phyloP scores from a whole-genome alignment of 2,113 vertebrate species.

The Rhinogobius similis region DNA sequence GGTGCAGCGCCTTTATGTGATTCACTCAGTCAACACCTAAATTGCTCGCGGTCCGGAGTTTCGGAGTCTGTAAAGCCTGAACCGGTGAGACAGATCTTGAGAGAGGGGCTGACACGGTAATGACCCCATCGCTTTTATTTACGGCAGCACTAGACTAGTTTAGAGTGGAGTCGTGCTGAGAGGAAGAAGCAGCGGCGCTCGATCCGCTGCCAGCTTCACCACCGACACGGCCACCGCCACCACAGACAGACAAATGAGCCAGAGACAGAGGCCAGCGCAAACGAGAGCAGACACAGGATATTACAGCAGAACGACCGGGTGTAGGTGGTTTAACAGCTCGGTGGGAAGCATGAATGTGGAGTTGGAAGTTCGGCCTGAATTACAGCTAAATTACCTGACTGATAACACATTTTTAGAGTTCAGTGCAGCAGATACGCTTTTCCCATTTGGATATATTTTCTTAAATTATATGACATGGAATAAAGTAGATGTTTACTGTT shows the following conservation, averaged over 20 bases:
- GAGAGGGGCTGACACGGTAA: neutral
- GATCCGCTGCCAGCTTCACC: neutral
- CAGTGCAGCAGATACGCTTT: neutral
- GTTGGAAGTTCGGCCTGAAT: neutral
- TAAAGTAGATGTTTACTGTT: neutral
- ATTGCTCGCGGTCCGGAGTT: too few species aligned
- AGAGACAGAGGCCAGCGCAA: neutral
- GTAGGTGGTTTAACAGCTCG: neutral
- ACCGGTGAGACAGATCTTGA: neutral
- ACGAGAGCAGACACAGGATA: neutral
- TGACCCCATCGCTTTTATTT: neutral
- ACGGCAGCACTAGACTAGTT: neutral
- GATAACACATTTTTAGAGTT: neutral
- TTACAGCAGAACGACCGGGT: neutral
- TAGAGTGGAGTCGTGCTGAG: conserved; percentile 2
- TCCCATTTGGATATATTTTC: too few species aligned
- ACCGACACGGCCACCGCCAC: neutral
- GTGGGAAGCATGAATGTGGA: neutral
- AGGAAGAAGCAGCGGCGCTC: neutral
- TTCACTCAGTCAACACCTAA: neutral
- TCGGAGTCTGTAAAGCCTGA: neutral
- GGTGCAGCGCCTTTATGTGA: too few species aligned
- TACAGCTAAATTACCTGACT: neutral
- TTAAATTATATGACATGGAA: too few species aligned
- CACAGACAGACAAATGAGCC: neutral